Evolutionary conservation across 1,140 invertebrate species (phyloP).

Genomic region (Solen grandis): DNA sequence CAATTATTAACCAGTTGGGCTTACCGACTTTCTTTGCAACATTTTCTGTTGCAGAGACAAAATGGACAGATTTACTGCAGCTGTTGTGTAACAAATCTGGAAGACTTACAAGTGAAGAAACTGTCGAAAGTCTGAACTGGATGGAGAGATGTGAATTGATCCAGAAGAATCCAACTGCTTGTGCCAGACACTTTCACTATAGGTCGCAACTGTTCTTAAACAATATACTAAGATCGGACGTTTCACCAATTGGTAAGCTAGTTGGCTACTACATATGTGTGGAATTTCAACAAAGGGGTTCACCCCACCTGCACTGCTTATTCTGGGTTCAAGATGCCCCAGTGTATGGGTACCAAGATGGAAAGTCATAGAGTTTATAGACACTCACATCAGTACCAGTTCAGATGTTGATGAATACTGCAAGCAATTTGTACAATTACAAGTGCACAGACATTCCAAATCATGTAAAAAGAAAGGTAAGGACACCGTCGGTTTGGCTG

Average conservation of each 20-base stretch:
- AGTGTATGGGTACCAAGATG: constrained; percentile 36
- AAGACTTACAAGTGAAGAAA: constrained; percentile 17
- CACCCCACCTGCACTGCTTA: constrained; percentile 54
- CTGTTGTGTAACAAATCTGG: constrained; percentile 43
- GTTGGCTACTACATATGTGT: constrained; percentile 19
- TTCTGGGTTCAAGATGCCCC: constrained; percentile 75
- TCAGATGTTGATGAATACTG: neutral
- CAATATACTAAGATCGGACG: constrained; percentile 62
- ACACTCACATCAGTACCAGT: constrained; percentile 26
- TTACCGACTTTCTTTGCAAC: constrained; percentile 58
- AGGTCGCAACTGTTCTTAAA: constrained; percentile 47
- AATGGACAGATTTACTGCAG: constrained; percentile 56
- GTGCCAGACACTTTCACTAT: constrained; percentile 59
- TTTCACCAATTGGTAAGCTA: constrained; percentile 16
- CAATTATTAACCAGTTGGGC: too few relatives aligned
- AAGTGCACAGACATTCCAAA: constrained; percentile 56
- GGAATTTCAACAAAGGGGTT: constrained; percentile 57
- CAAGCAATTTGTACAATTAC: constrained; percentile 42
- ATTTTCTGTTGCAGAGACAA: constrained; percentile 63
- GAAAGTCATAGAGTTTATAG: constrained; percentile 43
- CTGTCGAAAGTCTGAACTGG: constrained; percentile 38
- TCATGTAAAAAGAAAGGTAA: constrained; percentile 54
- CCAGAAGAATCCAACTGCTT: constrained; percentile 57
- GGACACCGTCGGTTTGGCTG: constrained; percentile 59
- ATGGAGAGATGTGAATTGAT: constrained; percentile 54